Conservation (phyloP, 2,888 invertebrate genomes). For the Tinea pellionella region DNA sequence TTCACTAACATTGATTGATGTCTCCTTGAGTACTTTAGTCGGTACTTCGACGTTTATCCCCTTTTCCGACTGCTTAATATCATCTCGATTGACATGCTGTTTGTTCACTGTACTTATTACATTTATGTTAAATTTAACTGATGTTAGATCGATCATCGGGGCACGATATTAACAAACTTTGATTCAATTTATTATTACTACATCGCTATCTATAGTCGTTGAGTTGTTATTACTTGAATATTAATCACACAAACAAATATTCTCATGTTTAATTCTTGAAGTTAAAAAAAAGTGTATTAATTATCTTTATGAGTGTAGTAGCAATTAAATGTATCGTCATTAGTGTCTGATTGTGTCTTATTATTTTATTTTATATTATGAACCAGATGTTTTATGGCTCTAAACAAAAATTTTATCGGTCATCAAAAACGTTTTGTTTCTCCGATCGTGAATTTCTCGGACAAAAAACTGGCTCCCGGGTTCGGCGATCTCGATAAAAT, state of each 20-base stretch:
- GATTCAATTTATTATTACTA: no score
- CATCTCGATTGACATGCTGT: not conserved
- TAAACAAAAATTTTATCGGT: not conserved
- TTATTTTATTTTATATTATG: not conserved
- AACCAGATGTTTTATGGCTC: not conserved
- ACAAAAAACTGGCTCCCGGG: constrained; percentile 16
- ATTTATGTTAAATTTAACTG: not conserved
- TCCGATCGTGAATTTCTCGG: not conserved
- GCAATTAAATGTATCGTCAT: not conserved
- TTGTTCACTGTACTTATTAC: not conserved
- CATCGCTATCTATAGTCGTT: no score
- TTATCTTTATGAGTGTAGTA: not conserved
- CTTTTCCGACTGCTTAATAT: not conserved
- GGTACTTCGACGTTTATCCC: constrained; percentile 2
- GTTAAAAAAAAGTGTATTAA: not conserved
- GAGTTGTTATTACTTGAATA: no score
- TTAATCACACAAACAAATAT: no score
- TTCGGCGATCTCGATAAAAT: constrained; percentile 59
- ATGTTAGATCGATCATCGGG: no score
- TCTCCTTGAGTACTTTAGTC: constrained; percentile 36
- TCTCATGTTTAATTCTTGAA: no score
- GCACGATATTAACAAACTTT: no score
- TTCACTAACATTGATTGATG: constrained; percentile 51
- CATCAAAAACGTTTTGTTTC: constrained; percentile 9
- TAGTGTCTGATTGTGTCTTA: not conserved